Conservation (phyloP, 2,888 invertebrate genomes). For the Parochlus steinenii region DNA sequence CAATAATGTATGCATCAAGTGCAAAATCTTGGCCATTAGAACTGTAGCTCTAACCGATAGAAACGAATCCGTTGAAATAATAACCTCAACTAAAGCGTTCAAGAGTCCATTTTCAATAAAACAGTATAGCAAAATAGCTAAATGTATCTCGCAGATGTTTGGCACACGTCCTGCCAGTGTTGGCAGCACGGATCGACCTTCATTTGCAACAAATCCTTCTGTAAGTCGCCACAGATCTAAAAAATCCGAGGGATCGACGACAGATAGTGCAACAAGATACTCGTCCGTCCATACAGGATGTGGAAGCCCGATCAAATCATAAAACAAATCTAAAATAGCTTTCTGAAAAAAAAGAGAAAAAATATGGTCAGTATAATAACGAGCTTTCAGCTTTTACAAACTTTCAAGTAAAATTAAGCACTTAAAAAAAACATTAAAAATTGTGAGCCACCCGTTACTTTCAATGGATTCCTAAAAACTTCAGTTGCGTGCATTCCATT, state of each 20-base stretch:
- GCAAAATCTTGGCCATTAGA: slow-evolving; percentile 68
- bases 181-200: slow-evolving; percentile 72
- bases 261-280: slow-evolving; percentile 70
- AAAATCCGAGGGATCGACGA: slow-evolving; percentile 73
- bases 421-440: not conserved
- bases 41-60: slow-evolving; percentile 85
- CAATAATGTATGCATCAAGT: slow-evolving; percentile 68
- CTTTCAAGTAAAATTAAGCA: not conserved
- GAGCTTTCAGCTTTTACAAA: not conserved
- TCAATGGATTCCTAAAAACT: not conserved
- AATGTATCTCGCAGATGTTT: slow-evolving; percentile 81
- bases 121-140: slow-evolving; percentile 72
- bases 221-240: slow-evolving; percentile 75
- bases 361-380: not conserved
- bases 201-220: slow-evolving; percentile 90
- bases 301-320: slow-evolving; percentile 73
- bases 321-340: slow-evolving; percentile 81
- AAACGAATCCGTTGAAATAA: slow-evolving; percentile 74
- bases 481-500: slow-evolving; percentile 19
- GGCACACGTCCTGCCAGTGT: slow-evolving; percentile 72
- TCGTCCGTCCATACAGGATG: slow-evolving; percentile 89
- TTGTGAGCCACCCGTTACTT: not conserved
- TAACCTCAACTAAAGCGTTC: slow-evolving; percentile 80
- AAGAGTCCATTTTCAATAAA: slow-evolving; percentile 75
- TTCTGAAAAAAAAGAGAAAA: slow-evolving; percentile 43